Evolutionary conservation across 2,888 invertebrate species (phyloP), one percentile per base, ranked within the genome.

Genomic region (Lasius platythorax): DNA sequence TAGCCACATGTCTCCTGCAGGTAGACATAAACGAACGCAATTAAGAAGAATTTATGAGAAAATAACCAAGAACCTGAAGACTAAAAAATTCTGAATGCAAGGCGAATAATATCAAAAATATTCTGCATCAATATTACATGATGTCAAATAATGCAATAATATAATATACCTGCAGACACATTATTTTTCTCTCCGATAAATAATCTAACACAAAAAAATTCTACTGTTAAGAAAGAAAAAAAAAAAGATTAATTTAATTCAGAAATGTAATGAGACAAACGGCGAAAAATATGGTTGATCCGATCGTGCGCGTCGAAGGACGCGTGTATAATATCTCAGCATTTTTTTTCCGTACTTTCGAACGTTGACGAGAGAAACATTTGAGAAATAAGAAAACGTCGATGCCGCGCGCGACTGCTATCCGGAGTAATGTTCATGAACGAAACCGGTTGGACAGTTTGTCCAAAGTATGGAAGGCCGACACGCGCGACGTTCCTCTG

Each of bases 391-490:
- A 72, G 72, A 73, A 72, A 61, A 72, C 40, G 30, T 68, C 12
- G 53, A 53, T 30, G n/a, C 43, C 74, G 72, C 50, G 37, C 37
- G 67, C 33, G 75, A 18, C 56, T 68, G 58, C 73, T 28, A 61
- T 72, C 74, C 88, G 82, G 76, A 85, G 84, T 87, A 87, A 85
- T 81, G 88, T 90, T 56, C 85, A 85, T 84, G 88, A 90, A 87
- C 87, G 90, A 85, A 90, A 90, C 90, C 90, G 89, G 89, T 89
- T 85, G 78, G 74, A 50, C 63, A 63, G 56, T 82, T 84, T 82
- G 63, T 28, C 50, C 61, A 40, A 72, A 61, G 86, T 63, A 83
- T 50, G 46, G 81, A 76, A 83, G 84, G 75, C 87, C 87, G 88
- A 83, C 84, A 84, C 74, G 78, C 67, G 78, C 85, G 75, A 83